Percentiles rank a stretch among this genome's conserved stretches.
These are phyloP conservation scores for Platysternon megacephalum DNA, from an alignment of 2,113 vertebrate genomes.

Conservation along the genomic window DNA sequence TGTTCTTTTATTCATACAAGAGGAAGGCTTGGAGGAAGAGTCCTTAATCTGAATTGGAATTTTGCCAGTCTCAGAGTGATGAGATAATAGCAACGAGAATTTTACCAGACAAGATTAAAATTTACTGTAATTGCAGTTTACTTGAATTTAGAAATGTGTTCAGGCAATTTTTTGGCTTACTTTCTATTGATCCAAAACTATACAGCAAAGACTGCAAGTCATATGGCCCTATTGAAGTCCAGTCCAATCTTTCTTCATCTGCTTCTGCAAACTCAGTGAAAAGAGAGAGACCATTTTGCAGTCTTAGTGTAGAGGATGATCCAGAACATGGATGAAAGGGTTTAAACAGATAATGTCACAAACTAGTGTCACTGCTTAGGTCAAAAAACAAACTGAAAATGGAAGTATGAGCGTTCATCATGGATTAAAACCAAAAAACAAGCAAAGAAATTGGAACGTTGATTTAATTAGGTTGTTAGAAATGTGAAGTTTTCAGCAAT, in stretches of 20 bases:
- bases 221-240: neutral
- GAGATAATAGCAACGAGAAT: neutral
- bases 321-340: too few relatives aligned
- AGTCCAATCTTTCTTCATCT: neutral
- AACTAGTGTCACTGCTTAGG: too few relatives aligned
- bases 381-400: conserved; percentile 16
- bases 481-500: neutral
- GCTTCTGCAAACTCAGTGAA: neutral
- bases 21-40: neutral
- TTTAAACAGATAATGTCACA: too few relatives aligned
- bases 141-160: neutral
- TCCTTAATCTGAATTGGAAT: neutral
- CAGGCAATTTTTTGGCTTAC: too few relatives aligned
- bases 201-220: neutral
- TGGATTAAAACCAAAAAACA: neutral
- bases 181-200: neutral
- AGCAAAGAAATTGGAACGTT: conserved; percentile 1
- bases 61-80: neutral
- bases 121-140: neutral
- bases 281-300: neutral
- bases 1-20: neutral
- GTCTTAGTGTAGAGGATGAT: neutral
- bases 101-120: conserved; percentile 11
- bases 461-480: conserved; percentile 27
- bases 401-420: conserved; percentile 19